Percentiles rank a stretch among this genome's conserved stretches.
These are phyloP conservation scores for Meta bourneti DNA, from an alignment of 2,888 invertebrate species.

Conservation along the genomic window DNA sequence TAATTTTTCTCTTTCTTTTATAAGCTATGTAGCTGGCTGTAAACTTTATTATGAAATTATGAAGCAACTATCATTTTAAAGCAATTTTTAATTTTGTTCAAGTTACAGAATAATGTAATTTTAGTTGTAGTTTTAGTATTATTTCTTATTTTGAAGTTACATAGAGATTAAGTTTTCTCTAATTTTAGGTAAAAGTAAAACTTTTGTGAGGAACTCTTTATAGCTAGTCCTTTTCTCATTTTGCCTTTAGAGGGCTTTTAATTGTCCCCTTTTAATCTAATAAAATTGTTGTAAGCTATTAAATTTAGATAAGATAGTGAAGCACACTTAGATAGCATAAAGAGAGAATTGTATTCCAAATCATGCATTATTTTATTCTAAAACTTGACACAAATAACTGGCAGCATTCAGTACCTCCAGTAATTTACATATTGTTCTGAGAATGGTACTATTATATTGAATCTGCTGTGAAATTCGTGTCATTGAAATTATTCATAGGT, in stretches of 20 bases:
- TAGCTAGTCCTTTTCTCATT: background rate
- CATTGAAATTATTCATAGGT: no score
- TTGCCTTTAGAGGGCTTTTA: background rate
- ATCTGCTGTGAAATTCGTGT: no score
- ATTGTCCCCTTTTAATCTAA: background rate
- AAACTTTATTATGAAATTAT: background rate
- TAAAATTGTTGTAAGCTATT: slow-evolving; percentile 4
- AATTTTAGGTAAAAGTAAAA: background rate
- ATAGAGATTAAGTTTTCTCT: background rate
- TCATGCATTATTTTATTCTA: background rate
- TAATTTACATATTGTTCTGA: no score
- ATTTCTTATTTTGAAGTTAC: no score
- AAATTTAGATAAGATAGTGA: slow-evolving; percentile 45
- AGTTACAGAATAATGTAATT: background rate
- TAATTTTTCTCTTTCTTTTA: background rate
- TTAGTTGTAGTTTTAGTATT: background rate
- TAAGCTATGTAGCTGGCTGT: background rate
- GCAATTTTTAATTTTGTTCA: background rate
- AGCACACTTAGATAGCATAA: slow-evolving; percentile 26
- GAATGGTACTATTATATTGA: no score
- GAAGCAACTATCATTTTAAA: slow-evolving; percentile 3
- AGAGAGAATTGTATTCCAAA: background rate
- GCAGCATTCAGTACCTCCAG: no score
- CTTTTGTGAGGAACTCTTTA: background rate
- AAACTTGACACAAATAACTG: no score